Evolutionary conservation across 2,888 invertebrate species (phyloP).

Genomic region (Diarsia mendica): DNA sequence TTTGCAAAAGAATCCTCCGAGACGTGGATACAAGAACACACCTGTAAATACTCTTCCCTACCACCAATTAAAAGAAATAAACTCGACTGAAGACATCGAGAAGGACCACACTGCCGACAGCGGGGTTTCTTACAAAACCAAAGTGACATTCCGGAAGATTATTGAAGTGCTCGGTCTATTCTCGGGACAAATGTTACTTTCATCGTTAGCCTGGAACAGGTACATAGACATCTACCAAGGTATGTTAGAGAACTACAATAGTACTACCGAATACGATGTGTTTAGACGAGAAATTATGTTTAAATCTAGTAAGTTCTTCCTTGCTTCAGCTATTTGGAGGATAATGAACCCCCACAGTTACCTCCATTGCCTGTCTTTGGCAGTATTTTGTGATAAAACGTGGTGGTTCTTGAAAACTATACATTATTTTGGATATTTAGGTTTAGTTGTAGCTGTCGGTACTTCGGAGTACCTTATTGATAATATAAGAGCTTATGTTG

Average conservation of each 20-base stretch:
- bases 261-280: constrained; percentile 85
- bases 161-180: constrained; percentile 92
- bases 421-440: constrained; percentile 93
- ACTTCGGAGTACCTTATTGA: constrained; percentile 92
- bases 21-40: constrained; percentile 92
- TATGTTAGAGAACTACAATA: constrained; percentile 91
- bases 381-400: constrained; percentile 95
- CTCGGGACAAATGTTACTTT: constrained; percentile 93
- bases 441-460: constrained; percentile 92
- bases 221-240: constrained; percentile 95
- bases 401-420: constrained; percentile 94
- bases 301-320: constrained; percentile 93
- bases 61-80: constrained; percentile 85
- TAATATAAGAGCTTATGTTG: constrained; percentile 75
- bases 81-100: constrained; percentile 85
- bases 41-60: constrained; percentile 91
- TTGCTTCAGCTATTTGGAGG: constrained; percentile 94
- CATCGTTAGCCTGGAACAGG: constrained; percentile 95
- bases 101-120: constrained; percentile 85
- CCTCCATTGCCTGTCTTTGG: constrained; percentile 93
- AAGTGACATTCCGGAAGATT: constrained; percentile 92
- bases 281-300: constrained; percentile 90
- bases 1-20: constrained; percentile 93
- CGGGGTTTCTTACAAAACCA: constrained; percentile 92
- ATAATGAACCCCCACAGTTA: constrained; percentile 95